Percentiles rank a stretch among this genome's conserved stretches.
phyloP scores from a whole-genome alignment of 2,888 invertebrate species.

The Dasypogon diadema region DNA sequence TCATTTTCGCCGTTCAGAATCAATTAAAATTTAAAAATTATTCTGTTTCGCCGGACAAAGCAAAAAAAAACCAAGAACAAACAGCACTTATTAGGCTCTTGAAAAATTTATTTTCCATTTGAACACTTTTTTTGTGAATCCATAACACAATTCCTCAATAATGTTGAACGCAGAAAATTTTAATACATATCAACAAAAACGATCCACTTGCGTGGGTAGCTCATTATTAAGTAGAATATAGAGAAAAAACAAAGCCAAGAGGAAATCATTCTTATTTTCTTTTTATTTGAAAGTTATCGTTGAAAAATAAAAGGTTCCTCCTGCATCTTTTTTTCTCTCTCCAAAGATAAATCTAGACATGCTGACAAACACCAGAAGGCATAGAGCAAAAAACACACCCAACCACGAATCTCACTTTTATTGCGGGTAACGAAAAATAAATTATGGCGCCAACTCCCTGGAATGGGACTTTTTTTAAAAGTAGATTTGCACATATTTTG shows the following conservation, averaged over 20 bases:
- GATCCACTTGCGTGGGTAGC: too few relatives aligned
- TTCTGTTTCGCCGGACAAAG: neutral
- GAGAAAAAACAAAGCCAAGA: too few relatives aligned
- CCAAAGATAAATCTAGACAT: conserved; percentile 17
- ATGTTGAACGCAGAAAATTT: too few relatives aligned
- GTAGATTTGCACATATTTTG: conserved; percentile 13
- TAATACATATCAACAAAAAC: too few relatives aligned
- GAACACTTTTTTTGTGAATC: neutral
- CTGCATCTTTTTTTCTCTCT: neutral
- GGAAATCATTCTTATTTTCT: neutral
- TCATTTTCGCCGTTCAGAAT: neutral
- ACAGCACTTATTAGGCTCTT: too few relatives aligned
- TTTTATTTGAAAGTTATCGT: conserved; percentile 8
- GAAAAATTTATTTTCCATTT: conserved; percentile 13
- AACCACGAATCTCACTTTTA: conserved; percentile 21
- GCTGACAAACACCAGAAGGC: conserved; percentile 37
- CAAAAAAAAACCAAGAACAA: neutral
- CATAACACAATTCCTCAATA: neutral
- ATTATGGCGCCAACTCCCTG: conserved; percentile 35
- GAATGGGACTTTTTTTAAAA: conserved; percentile 3
- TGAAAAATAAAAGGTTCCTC: too few relatives aligned
- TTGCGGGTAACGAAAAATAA: conserved; percentile 16
- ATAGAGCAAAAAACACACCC: conserved; percentile 15
- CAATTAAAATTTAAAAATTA: too few relatives aligned
- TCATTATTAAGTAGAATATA: too few relatives aligned